Base-by-base conservation (phyloP, 2,888 invertebrate species). In the Lasioglossum oenotherae region DNA sequence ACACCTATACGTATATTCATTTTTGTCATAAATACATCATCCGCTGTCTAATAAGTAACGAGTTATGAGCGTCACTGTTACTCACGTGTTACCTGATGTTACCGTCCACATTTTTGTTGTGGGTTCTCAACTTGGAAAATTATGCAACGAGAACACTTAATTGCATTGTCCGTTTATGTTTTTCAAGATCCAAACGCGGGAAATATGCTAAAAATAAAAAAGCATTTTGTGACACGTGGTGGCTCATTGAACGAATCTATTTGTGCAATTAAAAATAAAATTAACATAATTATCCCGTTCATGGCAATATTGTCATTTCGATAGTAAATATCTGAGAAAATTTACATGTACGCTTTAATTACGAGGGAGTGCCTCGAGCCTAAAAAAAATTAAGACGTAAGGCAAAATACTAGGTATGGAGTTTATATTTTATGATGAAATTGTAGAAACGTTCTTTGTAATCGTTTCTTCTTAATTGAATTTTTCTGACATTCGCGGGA, bases 51-150 rank as follows among this genome's bases (percentile, higher is more conserved):
- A 14, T 14, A 44, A 44, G 4, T 44, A 19, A 8, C 67, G 35
- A 67, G 19, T 35, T 38, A 35, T 67, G 67, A 67, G 35, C 4
- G 67, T 67, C 35, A 67, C 67, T 67, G 67, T 67, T 35, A 35
- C 67, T 67, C 57, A 60, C 69, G 57, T 27, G 60, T 69, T n/a
- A n/a, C n/a, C n/a, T n/a, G n/a, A n/a, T n/a, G n/a, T n/a, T 53
- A 31, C 12, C 6, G 35, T 23, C 16, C 23, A 16, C 4, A 78
- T 19, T 38, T 78, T 41, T 71, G 38, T 69, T n/a, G 27, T 35
- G 44, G n/a, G 41, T 81, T 60, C 31, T 64, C 38, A 49, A 78
- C 53, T 23, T 64, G 41, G 41, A 27, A 35, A 31, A 38, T 49
- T 78, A 4, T 72, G 27, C 46, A 19, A 35, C 12, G 27, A 2